Evolutionary conservation across 92 coral and sea anemone species (phyloP), one percentile per base, ranked within the genome.

Genomic region (Paramuricea clavata): DNA sequence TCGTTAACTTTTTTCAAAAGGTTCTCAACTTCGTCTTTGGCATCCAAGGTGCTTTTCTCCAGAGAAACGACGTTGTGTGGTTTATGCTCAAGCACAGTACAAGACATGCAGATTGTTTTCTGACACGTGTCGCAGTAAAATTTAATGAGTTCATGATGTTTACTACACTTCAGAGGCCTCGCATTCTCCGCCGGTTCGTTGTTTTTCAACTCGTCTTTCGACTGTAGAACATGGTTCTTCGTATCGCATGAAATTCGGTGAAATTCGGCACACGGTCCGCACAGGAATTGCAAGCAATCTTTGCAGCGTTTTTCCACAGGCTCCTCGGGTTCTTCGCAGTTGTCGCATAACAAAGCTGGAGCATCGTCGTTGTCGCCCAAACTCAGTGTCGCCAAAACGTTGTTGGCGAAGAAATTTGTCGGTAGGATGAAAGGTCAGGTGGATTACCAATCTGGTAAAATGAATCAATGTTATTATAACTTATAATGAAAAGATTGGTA

Each of bases 71-170:
- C 88, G 70, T 93, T 92, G 78, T 95, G 98, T 35, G 93, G 95
- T 12, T 97, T 76, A 44, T 95, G 98, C 26, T 95, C 98, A 3
- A 95, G 87, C 12, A 95, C 92, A 0, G 95, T 93, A 50, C 98
- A 95, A n/a, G 90, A 94, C 12, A 96, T 90, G 60, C 98, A 95
- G 12, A 91, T 95, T 12, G 97, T 93, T 77, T 93, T 94, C 59
- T 95, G 95, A 52, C 98, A 95, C 32, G 98, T 92, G 84, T 94
- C 89, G 43, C 98, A 95, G 69, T 90, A 95, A 49, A 92, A 95
- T 86, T 93, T 93, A 93, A 93, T 92, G 77, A 95, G 19, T 64
- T 64, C 70, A 16, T 31, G 25, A 35, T 30, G 70, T 12, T 64
- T 30, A 64, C 39, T 64, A 25, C 70, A 64, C 21, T 30, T 64